Evolutionary conservation across 2,888 invertebrate species (phyloP).

Genomic region (Linyphia triangularis): DNA sequence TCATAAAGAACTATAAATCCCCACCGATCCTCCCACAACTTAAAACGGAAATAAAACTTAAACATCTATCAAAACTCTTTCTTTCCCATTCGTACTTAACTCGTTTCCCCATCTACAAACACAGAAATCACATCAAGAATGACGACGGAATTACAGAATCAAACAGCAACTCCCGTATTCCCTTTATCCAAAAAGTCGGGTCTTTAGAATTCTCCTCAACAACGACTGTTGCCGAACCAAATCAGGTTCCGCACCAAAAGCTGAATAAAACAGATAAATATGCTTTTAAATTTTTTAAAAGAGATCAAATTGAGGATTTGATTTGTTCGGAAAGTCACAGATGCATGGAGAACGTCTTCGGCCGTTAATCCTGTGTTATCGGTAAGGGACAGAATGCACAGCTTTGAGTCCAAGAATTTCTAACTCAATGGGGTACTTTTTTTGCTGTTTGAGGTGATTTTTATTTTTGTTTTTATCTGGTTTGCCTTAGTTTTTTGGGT

Average conservation of each 20-base stretch:
- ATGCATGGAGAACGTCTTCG: not conserved
- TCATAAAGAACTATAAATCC: no score
- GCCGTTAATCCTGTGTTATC: constrained; percentile 39
- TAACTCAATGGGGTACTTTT: constrained; percentile 11
- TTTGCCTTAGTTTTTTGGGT: not conserved
- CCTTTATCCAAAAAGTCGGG: no score
- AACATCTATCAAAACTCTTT: no score
- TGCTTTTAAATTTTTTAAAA: constrained; percentile 49
- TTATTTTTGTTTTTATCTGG: not conserved
- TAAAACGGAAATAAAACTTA: no score
- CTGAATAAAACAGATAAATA: constrained; percentile 50
- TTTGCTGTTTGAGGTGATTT: not conserved
- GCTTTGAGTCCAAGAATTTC: not conserved
- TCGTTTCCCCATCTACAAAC: no score
- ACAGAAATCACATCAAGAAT: no score
- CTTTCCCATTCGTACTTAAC: no score
- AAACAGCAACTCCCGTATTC: no score
- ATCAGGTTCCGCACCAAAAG: not conserved
- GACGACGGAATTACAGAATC: no score
- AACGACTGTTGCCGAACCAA: no score
- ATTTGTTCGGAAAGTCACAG: constrained; percentile 7
- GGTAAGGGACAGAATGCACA: constrained; percentile 35
- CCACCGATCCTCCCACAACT: no score
- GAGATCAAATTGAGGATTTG: constrained; percentile 51
- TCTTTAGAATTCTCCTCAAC: no score